Evolutionary conservation across 2,888 invertebrate species (phyloP).

Genomic region (Sesia apiformis): DNA sequence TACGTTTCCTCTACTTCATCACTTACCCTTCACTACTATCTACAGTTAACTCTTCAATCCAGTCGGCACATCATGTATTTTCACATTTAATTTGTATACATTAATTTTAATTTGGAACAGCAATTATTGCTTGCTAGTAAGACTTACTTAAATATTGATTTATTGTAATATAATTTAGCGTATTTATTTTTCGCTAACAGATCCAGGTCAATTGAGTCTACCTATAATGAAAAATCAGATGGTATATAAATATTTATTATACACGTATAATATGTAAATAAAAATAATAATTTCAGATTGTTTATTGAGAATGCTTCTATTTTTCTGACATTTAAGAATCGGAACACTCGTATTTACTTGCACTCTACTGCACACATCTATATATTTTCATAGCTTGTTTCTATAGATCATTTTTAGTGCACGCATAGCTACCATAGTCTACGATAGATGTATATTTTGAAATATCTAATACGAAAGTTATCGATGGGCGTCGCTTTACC

Average conservation of each 20-base stretch:
- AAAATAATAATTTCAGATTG: conserved; percentile 58
- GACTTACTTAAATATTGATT: conserved; percentile 2
- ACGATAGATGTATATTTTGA: conserved; percentile 9
- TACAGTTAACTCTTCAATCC: conserved; percentile 21
- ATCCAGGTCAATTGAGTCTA: conserved; percentile 43
- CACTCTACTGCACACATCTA: conserved; percentile 53
- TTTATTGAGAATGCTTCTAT: conserved; percentile 59
- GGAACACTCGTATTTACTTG: conserved; percentile 60
- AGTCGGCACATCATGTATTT: conserved; percentile 70
- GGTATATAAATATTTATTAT: conserved; percentile 41
- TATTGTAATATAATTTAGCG: conserved; percentile 7
- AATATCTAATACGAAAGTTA: conserved; percentile 4
- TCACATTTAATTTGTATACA: conserved; percentile 18
- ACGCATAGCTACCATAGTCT: conserved; percentile 39
- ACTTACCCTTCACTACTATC: conserved; percentile 32
- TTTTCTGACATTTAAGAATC: conserved; percentile 58
- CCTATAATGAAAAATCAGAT: conserved; percentile 30
- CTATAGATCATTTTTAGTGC: conserved; percentile 46
- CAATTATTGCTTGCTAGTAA: conserved; percentile 14
- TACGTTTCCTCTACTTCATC: conserved; percentile 10
- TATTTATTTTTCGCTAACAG: conserved; percentile 14
- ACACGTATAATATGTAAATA: conserved; percentile 51
- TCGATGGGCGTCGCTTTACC: conserved; percentile 35
- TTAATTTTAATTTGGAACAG: background rate
- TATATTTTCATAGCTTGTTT: conserved; percentile 68